Conservation (phyloP, 2,797 vertebrate species). For the Balearica regulorum region DNA sequence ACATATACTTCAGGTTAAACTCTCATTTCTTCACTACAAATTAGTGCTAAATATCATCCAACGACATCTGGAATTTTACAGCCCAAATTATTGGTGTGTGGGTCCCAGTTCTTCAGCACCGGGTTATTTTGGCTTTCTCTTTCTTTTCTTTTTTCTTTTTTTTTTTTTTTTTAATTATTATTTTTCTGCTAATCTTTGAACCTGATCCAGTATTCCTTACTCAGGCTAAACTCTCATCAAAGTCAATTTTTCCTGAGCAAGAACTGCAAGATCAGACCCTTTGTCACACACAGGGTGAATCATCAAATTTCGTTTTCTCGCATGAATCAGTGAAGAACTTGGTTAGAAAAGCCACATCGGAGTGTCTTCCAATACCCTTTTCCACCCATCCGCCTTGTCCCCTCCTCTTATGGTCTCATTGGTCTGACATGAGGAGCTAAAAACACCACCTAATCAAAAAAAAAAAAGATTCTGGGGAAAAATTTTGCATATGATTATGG, state of each 20-base stretch:
- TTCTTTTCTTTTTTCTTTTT: not conserved
- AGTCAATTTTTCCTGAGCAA: not conserved
- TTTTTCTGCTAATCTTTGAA: not conserved
- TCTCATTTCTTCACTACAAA: not conserved
- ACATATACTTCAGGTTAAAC: not conserved
- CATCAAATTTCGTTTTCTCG: not conserved
- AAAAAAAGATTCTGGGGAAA: not conserved
- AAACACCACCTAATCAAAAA: not conserved
- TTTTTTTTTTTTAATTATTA: not conserved
- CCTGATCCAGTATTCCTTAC: not conserved
- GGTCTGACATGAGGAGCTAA: not conserved
- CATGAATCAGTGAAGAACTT: not conserved
- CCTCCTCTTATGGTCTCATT: not conserved
- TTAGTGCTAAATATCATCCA: not conserved
- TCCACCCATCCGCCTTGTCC: not conserved
- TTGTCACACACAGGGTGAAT: not conserved
- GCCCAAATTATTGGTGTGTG: accelerated
- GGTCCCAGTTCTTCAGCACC: not conserved
- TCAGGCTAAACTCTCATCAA: not conserved
- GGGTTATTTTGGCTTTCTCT: not conserved
- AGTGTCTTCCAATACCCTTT: not conserved
- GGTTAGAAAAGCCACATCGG: accelerated
- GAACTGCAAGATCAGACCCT: not conserved
- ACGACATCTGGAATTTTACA: not conserved
- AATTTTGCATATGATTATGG: not conserved